Conservation (phyloP, 2,113 vertebrate genomes). For the Oncorhynchus gorbuscha region DNA sequence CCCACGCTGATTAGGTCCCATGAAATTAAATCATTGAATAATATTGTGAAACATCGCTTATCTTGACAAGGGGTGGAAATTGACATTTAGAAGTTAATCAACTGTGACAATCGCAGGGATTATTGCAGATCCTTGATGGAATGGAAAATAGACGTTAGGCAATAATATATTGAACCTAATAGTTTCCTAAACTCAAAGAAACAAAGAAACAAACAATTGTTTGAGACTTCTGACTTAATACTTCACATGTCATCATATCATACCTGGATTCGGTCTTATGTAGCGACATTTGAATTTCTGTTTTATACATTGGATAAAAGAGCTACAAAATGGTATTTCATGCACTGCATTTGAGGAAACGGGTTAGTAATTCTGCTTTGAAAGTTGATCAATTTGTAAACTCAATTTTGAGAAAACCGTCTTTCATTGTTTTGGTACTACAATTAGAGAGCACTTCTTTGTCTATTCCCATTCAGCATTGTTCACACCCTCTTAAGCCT, state of each 20-base stretch:
- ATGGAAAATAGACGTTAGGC: background rate
- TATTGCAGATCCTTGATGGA: background rate
- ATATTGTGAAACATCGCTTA: constrained; percentile 25
- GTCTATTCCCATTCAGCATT: no score
- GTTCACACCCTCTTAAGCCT: no score
- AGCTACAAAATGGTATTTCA: no score
- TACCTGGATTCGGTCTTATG: no score
- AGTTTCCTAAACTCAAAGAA: background rate
- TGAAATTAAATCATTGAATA: constrained; percentile 56
- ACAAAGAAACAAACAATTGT: background rate
- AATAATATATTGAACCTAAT: background rate
- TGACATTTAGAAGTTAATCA: constrained; percentile 51
- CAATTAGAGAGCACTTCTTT: no score
- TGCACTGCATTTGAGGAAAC: no score
- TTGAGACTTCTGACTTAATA: background rate
- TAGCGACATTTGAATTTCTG: no score
- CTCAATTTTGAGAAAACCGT: no score
- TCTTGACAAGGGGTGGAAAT: constrained; percentile 53
- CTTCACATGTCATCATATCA: constrained; percentile 8
- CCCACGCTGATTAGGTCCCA: constrained; percentile 38
- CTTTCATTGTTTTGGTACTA: no score
- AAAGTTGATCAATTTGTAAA: no score
- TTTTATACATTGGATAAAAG: no score
- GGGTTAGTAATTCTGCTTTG: no score
- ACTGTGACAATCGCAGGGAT: constrained; percentile 40